Percentiles rank a stretch among this genome's conserved stretches.
These are phyloP conservation scores for Lasioglossum morio DNA, from an alignment of 2,888 invertebrate species.

Conservation along the genomic window DNA sequence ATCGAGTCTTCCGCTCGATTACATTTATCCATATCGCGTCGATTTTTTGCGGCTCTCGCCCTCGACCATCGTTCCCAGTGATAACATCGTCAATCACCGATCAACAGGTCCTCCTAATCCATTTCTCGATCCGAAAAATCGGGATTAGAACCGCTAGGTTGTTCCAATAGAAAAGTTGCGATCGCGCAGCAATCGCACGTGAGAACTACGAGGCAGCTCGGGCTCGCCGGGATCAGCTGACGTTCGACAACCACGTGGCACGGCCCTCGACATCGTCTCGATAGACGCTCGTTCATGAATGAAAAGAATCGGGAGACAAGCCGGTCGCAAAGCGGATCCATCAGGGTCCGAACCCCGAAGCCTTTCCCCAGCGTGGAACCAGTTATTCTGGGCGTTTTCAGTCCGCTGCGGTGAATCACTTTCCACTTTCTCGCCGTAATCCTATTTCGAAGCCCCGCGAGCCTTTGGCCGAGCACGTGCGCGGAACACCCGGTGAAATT, in stretches of 20 bases:
- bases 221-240: constrained; percentile 48
- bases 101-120: background rate
- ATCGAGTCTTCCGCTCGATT: background rate
- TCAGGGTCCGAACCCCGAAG: constrained; percentile 10
- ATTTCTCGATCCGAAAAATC: background rate
- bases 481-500: constrained; percentile 19
- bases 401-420: constrained; percentile 43
- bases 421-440: constrained; percentile 33
- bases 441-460: constrained; percentile 10
- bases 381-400: constrained; percentile 49
- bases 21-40: background rate
- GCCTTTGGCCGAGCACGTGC: constrained; percentile 14
- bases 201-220: background rate
- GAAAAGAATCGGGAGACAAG: constrained; percentile 39
- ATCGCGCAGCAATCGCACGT: background rate
- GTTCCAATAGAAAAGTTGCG: background rate
- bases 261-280: background rate
- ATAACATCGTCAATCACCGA: constrained; percentile 10
- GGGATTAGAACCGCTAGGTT: background rate
- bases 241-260: constrained; percentile 24
- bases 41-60: background rate
- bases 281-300: constrained; percentile 48
- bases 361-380: constrained; percentile 36
- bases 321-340: background rate
- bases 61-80: background rate